These are phyloP conservation scores for Tolmerus cingulatus DNA, from an alignment of 2,888 invertebrate species.

Conservation along the genomic window DNA sequence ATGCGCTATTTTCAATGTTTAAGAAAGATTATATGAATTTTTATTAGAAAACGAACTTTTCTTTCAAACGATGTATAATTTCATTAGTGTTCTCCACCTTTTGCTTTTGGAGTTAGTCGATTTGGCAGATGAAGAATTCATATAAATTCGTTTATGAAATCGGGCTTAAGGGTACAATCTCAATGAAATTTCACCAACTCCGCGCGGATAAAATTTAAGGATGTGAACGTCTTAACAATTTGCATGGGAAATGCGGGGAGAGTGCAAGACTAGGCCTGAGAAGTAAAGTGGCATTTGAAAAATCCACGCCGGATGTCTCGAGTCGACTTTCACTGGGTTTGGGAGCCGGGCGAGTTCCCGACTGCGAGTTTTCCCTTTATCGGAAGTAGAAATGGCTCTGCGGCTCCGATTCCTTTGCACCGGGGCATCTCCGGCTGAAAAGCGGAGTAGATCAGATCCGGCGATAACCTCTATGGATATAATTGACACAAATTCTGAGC, in stretches of 20 bases:
- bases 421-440: neutral
- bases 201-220: neutral
- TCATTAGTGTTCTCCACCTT: too few relatives aligned
- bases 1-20: too few relatives aligned
- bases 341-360: neutral
- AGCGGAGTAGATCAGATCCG: constrained; percentile 34
- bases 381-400: constrained; percentile 14
- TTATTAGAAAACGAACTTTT: too few relatives aligned
- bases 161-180: neutral
- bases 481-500: constrained; percentile 42
- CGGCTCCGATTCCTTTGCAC: constrained; percentile 22
- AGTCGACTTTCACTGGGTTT: constrained; percentile 23
- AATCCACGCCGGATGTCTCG: neutral
- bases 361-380: constrained; percentile 11
- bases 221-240: neutral
- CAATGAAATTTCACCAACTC: neutral
- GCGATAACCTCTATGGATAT: constrained; percentile 37
- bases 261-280: neutral
- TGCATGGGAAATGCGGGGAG: neutral
- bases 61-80: too few relatives aligned
- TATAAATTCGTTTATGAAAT: too few relatives aligned
- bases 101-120: too few relatives aligned
- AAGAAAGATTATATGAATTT: too few relatives aligned
- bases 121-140: too few relatives aligned
- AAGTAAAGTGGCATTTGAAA: neutral